A percentile compares a stretch with the other conserved stretches of the same genome.
Evolutionary conservation across 2,113 vertebrate species (phyloP).

Genomic region (Crotalus viridis): DNA sequence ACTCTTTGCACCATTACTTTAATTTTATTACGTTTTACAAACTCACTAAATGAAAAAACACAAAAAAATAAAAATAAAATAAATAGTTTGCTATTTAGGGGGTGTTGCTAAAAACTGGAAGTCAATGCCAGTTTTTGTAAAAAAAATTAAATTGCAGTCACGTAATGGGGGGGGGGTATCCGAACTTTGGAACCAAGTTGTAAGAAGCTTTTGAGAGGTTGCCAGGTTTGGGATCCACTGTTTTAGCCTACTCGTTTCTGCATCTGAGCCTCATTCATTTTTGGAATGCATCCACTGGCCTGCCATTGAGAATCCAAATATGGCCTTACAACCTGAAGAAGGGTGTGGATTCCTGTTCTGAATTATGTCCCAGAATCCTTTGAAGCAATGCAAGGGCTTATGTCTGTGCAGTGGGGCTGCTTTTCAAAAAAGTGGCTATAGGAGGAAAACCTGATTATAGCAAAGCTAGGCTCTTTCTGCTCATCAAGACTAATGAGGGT

Average conservation of each 20-base stretch:
- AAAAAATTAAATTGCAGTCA: neutral
- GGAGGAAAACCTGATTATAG: neutral
- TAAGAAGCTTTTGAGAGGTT: neutral
- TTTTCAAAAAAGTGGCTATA: neutral
- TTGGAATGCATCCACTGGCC: neutral
- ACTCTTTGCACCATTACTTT: no score
- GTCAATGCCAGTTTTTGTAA: neutral
- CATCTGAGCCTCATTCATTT: neutral
- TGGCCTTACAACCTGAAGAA: neutral
- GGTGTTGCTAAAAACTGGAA: neutral
- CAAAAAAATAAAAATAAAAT: neutral
- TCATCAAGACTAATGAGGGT: neutral
- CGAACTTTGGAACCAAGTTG: neutral
- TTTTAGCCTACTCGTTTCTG: neutral
- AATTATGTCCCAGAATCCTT: neutral
- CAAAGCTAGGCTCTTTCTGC: neutral
- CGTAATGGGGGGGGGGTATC: neutral
- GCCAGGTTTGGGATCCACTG: neutral
- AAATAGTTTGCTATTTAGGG: neutral
- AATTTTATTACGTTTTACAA: no score
- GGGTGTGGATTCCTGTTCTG: neutral
- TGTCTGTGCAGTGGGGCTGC: neutral
- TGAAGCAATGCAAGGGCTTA: no score
- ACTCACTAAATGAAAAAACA: no score
- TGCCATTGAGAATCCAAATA: neutral